Percentiles rank a stretch among this genome's conserved stretches.
phyloP scores from a whole-genome alignment of 2,888 invertebrate species.

The Athalia rosae region DNA sequence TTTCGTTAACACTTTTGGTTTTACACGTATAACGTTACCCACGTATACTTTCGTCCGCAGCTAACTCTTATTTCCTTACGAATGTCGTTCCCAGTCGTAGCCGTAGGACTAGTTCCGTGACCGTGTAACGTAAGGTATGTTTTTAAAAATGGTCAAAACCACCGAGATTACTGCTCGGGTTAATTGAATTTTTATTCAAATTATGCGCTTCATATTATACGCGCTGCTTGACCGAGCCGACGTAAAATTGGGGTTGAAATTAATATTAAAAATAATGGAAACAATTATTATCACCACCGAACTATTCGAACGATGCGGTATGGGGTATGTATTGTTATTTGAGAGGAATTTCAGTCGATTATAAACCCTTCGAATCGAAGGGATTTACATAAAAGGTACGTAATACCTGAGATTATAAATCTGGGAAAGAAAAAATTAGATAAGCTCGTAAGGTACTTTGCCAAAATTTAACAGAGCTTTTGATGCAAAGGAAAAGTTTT shows the following conservation, averaged over 20 bases:
- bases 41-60: slow-evolving; percentile 3
- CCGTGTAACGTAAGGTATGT: neutral
- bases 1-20: neutral
- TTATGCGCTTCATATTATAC: neutral
- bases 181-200: slow-evolving; percentile 39
- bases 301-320: no score
- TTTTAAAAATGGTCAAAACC: neutral
- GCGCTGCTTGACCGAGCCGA: neutral
- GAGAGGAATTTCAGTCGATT: no score
- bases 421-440: no score
- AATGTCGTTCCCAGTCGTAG: neutral
- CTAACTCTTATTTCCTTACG: slow-evolving; percentile 31
- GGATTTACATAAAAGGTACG: no score
- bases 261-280: neutral
- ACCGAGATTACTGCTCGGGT: neutral
- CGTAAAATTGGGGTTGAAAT: neutral
- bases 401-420: no score
- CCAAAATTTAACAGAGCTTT: no score
- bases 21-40: slow-evolving; percentile 4
- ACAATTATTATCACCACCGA: neutral
- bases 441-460: no score
- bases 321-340: no score
- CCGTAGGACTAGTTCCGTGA: neutral
- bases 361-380: no score
- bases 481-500: no score